Base-by-base conservation (phyloP, 2,797 vertebrate genomes). In the Etheostoma nigrum region DNA sequence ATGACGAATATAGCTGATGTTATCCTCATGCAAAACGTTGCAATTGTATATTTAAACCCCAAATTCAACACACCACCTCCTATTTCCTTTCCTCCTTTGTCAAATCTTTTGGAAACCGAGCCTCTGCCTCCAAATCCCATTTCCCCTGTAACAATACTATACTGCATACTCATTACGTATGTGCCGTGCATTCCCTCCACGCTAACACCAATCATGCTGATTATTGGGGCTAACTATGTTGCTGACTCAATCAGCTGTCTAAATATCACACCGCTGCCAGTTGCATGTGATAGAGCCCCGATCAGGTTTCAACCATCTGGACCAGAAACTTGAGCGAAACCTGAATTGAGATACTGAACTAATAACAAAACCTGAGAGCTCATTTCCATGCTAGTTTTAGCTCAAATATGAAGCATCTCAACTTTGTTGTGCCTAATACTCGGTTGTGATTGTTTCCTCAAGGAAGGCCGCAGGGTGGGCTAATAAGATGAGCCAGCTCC, bases 231-330 rank as follows among this genome's bases (percentile, higher is more conserved):
- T 79, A 78, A 81, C 85, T 36, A 55, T 82, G 79, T 40, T 78
- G 85, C 91, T 72, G 86, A 87, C 89, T 90, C 89, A 79, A 85
- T 94, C 93, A 92, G 91, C 92, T 92, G 89, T 92, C 91, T 86
- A 93, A 93, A 93, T 93, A 94, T 86, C 80, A 82, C 88, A 13
- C 72, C 55, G 25, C 84, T 72, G 90, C 86, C 84, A 83, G 81
- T 83, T 47, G 85, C 86, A 82, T 75, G 83, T 88, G 90, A 93
- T 87, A 69, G 72, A 83, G 72, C 67, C 76, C 62, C 4, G 91
- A 78, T 92, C 67, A 4, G 52, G 84, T 90, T 93, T 89, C 91
- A 65, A 40, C 86, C 92, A 91, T 94, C 91, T 94, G 94, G 91
- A 85, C 58, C 74, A 67, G 72, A 87, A 90, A 78, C 79, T 27